Percentiles rank a stretch among this genome's conserved stretches.
Evolutionary conservation across 2,888 invertebrate genomes (phyloP).

Genomic region (Pollenia amentaria): DNA sequence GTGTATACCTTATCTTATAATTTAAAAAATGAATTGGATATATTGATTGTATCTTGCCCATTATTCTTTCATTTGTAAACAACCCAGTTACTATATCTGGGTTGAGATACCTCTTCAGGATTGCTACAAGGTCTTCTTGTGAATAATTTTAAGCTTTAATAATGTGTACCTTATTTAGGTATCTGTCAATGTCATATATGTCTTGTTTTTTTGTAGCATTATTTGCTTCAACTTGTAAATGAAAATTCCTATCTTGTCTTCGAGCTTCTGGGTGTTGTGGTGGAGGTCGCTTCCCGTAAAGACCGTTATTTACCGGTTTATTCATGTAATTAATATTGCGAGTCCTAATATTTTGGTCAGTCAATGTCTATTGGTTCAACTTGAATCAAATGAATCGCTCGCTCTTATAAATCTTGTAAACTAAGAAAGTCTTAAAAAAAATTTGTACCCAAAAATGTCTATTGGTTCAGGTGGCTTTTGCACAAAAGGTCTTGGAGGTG

Average conservation of each 20-base stretch:
- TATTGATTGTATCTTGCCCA: too few species aligned
- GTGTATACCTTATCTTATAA: too few species aligned
- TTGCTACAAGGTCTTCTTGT: neutral
- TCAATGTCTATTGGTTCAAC: too few species aligned
- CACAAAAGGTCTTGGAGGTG: neutral
- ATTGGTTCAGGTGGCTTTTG: conserved; percentile 17
- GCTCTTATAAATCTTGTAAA: too few species aligned
- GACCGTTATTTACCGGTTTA: neutral
- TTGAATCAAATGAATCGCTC: too few species aligned
- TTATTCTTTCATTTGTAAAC: neutral
- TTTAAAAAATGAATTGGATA: too few species aligned
- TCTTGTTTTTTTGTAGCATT: neutral
- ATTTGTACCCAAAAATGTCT: too few species aligned
- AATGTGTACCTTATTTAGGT: neutral
- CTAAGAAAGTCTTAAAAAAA: too few species aligned
- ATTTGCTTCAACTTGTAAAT: neutral
- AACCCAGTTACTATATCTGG: neutral
- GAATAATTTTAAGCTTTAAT: neutral
- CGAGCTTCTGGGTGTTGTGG: conserved; percentile 21
- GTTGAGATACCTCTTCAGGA: neutral
- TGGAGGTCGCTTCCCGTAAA: conserved; percentile 4
- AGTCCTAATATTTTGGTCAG: too few species aligned
- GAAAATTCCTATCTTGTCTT: conserved; percentile 8
- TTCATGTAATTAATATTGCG: conserved; percentile 14
- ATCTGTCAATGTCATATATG: too few species aligned